Evolutionary conservation across 92 coral and sea anemone genomes (phyloP).

Genomic region (Micromussa lordhowensis): DNA sequence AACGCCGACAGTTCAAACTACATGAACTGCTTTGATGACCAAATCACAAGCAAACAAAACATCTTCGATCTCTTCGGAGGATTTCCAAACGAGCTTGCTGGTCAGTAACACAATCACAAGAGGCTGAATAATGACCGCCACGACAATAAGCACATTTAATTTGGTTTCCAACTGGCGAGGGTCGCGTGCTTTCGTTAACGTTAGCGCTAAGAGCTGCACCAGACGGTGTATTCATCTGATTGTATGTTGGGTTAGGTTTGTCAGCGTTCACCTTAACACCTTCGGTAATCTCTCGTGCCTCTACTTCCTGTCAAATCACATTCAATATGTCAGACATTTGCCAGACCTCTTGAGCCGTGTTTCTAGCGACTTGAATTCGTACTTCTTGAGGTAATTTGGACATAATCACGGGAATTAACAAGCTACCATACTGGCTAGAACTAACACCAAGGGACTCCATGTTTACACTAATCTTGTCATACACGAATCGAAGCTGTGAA

Average conservation of each 20-base stretch:
- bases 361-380: constrained; percentile 53
- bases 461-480: constrained; percentile 56
- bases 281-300: constrained; percentile 63
- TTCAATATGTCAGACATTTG: constrained; percentile 54
- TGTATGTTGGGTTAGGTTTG: neutral
- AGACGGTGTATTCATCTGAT: neutral
- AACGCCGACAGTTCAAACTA: constrained; percentile 50
- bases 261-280: neutral
- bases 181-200: neutral
- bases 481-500: constrained; percentile 54
- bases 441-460: constrained; percentile 51
- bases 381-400: constrained; percentile 63
- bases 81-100: constrained; percentile 52
- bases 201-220: neutral
- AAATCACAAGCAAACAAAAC: constrained; percentile 42
- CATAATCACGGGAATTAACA: constrained; percentile 66
- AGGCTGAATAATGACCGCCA: constrained; percentile 65
- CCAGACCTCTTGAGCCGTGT: too few relatives aligned
- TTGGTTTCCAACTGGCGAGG: too few relatives aligned
- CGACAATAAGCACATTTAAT: constrained; percentile 37
- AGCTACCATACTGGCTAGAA: constrained; percentile 58
- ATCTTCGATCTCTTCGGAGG: constrained; percentile 6
- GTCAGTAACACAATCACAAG: constrained; percentile 54
- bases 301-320: constrained; percentile 64
- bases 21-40: constrained; percentile 67